Base-by-base conservation (phyloP, 2,888 invertebrate genomes). In the Silvanus unidentatus region DNA sequence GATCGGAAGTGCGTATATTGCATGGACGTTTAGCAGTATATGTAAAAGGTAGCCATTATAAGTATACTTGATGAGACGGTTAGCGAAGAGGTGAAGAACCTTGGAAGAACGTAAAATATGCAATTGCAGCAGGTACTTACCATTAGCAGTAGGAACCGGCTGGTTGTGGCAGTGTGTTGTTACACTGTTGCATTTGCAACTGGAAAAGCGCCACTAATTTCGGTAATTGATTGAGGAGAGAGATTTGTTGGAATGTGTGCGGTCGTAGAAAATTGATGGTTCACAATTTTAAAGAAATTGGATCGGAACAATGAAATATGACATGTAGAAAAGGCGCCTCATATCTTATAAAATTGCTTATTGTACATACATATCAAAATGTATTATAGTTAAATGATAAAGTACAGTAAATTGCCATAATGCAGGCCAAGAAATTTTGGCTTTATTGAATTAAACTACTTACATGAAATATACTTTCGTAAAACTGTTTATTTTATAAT, bases 21-120 rank as follows among this genome's bases (percentile, higher is more conserved):
- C 22, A 22, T n/a, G 8, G 8, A 22, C 22, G 8, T 22, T 12
- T 32, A 32, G n/a, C n/a, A 32, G 32, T 12, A 32, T 5, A 3
- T 8, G 3, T 3, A 32, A 32, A n/a, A 32, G 13, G 32, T 32
- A 32, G 8, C 11, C 13, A 12, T 32, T 28, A 9, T 8, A 10
- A 32, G 3, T 32, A 32, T n/a, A 32, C 32, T 32, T 32, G 32
- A 12, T 32, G 11, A 37, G 16, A 37, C 37, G 16, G 14, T 12
- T 4, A 37, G 4, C 14, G 30, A 46, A 51, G 53, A 60, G 63
- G 60, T 62, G 57, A 63, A 61, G 60, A 61, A 61, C 63, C 62
- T 58, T 47, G 22, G 38, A 48, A 58, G 58, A 57, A 63, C 57
- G 60, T 45, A 32, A 41, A 54, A 58, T 57, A 61, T 62, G 62